Base-by-base conservation (phyloP, 2,113 vertebrate species). In the Oreochromis aureus region DNA sequence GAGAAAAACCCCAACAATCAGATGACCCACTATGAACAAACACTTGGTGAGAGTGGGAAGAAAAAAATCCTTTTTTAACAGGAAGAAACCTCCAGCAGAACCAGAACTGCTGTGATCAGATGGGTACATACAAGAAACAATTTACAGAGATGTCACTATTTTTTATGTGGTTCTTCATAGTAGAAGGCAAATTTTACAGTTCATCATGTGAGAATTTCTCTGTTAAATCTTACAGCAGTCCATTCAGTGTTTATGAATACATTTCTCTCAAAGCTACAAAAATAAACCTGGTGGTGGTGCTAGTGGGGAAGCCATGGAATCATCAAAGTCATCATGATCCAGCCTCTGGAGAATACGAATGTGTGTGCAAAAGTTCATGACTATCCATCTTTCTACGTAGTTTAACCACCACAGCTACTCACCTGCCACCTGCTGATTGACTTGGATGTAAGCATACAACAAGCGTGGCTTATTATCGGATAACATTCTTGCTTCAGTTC, bases 391-490 rank as follows among this genome's bases (percentile, higher is more conserved):
- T 27, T 27, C 10, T 51, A 22, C 3, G 1, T 32, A n/a, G 27
- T 89, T 55, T 18, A 87, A 63, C 48, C 61, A 8, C 44, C 66
- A 61, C 7, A 81, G 41, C 80, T 78, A 54, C 82, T 90, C 81
- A 83, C 86, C 87, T 84, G 87, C 18, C 88, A 81, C 82, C 89
- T 84, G 76, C 66, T 91, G 93, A 94, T 63, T 89, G 90, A 94
- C 83, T 87, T 83, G 80, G 41, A 84, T 94, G 89, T 90, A 93
- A 94, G 89, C 82, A 46, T 89, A 92, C 53, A 86, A 86, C 82
- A 66, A 66, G 84, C 53, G 3, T 18, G 78, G 79, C 90, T 91
- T 89, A 93, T 92, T 90, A 91, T 87, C 87, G 86, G 91, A 89
- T 91, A 81, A 41, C 84, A 91, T 85, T 80, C 51, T 84, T 51